These are phyloP conservation scores for Diphyllodes magnificus DNA, from an alignment of 2,113 vertebrate species.

Conservation along the genomic window DNA sequence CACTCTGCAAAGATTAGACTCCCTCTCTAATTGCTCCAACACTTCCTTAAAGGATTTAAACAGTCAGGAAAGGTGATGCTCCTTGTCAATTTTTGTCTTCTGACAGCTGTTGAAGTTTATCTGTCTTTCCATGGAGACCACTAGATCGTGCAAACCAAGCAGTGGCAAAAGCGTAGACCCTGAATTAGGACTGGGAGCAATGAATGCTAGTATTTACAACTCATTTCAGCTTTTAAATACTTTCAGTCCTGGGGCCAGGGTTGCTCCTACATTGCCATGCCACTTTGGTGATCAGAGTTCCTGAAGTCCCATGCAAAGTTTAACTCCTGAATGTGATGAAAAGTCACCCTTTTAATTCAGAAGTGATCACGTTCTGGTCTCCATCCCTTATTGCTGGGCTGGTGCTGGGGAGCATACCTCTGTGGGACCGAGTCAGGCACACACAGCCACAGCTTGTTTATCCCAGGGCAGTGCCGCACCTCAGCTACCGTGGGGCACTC, in stretches of 20 bases:
- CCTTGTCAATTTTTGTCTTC: slow-evolving; percentile 82
- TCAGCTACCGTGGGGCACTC: neutral
- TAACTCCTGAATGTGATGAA: neutral
- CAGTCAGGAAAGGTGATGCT: slow-evolving; percentile 75
- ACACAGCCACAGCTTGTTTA: neutral
- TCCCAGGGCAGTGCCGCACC: neutral
- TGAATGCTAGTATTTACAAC: neutral
- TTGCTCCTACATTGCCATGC: neutral
- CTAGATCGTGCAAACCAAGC: slow-evolving; percentile 52
- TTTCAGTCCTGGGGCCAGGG: neutral
- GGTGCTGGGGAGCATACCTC: neutral
- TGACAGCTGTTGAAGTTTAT: slow-evolving; percentile 75
- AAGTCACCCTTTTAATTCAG: neutral
- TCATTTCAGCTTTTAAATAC: neutral
- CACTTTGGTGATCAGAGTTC: neutral
- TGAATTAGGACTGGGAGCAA: neutral
- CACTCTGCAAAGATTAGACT: slow-evolving; percentile 91
- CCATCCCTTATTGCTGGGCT: neutral
- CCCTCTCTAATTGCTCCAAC: slow-evolving; percentile 80
- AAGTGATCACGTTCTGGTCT: neutral
- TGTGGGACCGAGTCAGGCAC: fast-evolving
- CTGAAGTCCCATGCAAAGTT: neutral
- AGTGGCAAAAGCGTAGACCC: slow-evolving; percentile 54
- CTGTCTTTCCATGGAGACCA: slow-evolving; percentile 67
- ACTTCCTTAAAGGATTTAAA: slow-evolving; percentile 79